A percentile compares a stretch with the other conserved stretches of the same genome.
Conservation (phyloP, 2,888 invertebrate genomes). For the Drosophila cognata region DNA sequence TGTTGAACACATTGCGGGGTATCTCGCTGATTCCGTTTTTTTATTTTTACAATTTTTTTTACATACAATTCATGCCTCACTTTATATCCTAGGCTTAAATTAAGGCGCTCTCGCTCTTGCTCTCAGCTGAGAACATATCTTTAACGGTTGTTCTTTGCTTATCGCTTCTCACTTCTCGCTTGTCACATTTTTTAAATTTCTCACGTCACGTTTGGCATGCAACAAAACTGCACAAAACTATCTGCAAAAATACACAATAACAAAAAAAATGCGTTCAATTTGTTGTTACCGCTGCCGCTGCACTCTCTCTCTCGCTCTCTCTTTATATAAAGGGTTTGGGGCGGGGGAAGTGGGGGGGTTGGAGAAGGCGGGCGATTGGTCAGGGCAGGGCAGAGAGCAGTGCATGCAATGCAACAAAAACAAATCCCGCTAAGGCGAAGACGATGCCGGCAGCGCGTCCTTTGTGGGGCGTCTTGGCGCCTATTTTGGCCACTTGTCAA, state of each 20-base stretch:
- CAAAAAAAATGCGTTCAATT: conserved; percentile 44
- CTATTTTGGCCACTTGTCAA: conserved; percentile 52
- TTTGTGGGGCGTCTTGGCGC: conserved; percentile 51
- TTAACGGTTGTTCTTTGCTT: conserved; percentile 20
- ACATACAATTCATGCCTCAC: conserved; percentile 30
- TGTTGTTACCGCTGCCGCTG: conserved; percentile 34
- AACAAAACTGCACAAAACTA: conserved; percentile 17
- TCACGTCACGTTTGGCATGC: conserved; percentile 44
- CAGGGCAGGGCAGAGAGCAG: conserved; percentile 3
- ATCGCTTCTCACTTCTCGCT: conserved; percentile 6
- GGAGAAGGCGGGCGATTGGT: background rate
- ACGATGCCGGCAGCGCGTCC: conserved; percentile 45
- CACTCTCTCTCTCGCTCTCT: background rate
- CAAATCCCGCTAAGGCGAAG: conserved; percentile 30
- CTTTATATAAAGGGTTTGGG: background rate
- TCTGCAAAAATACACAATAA: conserved; percentile 56
- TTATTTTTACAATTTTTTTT: conserved; percentile 10
- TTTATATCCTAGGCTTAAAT: conserved; percentile 40
- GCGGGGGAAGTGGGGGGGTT: background rate
- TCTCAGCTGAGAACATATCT: conserved; percentile 20
- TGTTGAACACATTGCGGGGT: conserved; percentile 57
- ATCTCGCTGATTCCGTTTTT: conserved; percentile 31
- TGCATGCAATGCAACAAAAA: conserved; percentile 33
- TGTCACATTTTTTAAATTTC: conserved; percentile 40
- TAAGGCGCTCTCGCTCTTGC: conserved; percentile 27